These are phyloP conservation scores for Arrhamphus sclerolepis DNA, from an alignment of 2,797 vertebrate genomes.

Conservation along the genomic window DNA sequence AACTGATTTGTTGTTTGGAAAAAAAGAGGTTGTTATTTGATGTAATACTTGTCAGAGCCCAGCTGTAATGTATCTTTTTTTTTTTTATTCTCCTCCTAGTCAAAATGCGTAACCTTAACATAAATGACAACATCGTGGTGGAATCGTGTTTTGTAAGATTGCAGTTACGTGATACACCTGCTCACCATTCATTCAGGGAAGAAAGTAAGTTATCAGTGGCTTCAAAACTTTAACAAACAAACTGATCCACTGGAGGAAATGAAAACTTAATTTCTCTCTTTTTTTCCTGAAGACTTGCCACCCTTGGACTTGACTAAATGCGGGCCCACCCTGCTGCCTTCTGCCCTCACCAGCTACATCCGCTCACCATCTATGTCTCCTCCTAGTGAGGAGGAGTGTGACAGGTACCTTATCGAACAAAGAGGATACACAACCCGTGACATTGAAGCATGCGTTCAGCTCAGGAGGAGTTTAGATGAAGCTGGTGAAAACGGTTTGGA, in stretches of 20 bases:
- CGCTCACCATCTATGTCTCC: slow-evolving; percentile 2
- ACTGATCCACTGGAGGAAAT: background rate
- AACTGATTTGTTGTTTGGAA: no score
- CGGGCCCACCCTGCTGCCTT: slow-evolving; percentile 61
- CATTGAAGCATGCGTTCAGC: slow-evolving; percentile 64
- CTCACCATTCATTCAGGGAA: slow-evolving; percentile 66
- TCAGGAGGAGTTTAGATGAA: slow-evolving; percentile 76
- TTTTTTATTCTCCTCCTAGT: slow-evolving; percentile 35
- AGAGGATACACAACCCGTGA: slow-evolving; percentile 80
- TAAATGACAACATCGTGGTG: slow-evolving; percentile 91
- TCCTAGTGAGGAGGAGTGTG: slow-evolving; percentile 35
- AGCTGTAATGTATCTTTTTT: no score
- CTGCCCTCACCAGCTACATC: slow-evolving; percentile 44
- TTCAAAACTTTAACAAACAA: background rate
- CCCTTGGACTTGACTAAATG: slow-evolving; percentile 50
- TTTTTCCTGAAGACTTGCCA: slow-evolving; percentile 20
- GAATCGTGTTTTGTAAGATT: slow-evolving; percentile 89
- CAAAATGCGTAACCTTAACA: slow-evolving; percentile 84
- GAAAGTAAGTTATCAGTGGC: slow-evolving; percentile 68
- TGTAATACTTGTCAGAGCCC: no score
- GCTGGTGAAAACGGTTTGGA: slow-evolving; percentile 81
- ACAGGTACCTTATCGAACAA: slow-evolving; percentile 48
- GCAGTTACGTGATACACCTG: slow-evolving; percentile 79
- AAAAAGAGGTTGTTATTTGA: no score
- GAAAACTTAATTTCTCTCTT: background rate